Percentiles rank a stretch among this genome's conserved stretches.
These are phyloP conservation scores for Diorhabda elongata DNA, from an alignment of 1,140 invertebrate genomes.

Conservation along the genomic window DNA sequence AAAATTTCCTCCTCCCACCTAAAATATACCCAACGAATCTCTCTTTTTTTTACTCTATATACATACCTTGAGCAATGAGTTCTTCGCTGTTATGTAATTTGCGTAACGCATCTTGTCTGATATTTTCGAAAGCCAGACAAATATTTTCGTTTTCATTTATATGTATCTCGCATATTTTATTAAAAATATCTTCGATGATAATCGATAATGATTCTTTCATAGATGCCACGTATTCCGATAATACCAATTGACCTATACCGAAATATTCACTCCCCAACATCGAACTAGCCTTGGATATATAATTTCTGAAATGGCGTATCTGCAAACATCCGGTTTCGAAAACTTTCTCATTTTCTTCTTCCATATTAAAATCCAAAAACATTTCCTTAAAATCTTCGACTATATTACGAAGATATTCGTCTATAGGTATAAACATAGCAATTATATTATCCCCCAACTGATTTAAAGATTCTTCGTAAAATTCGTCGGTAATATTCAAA, in stretches of 20 bases:
- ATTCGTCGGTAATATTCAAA: conserved; percentile 31
- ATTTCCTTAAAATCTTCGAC: conserved; percentile 26
- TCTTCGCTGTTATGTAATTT: conserved; percentile 67
- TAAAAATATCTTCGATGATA: conserved; percentile 51
- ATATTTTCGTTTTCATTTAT: conserved; percentile 57
- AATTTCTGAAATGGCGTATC: conserved; percentile 57
- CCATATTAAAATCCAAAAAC: conserved; percentile 19
- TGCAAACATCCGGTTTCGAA: conserved; percentile 57
- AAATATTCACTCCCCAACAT: conserved; percentile 63
- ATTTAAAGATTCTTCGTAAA: conserved; percentile 17
- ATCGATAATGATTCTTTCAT: conserved; percentile 48
- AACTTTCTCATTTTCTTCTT: conserved; percentile 15
- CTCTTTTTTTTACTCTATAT: no score
- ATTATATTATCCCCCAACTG: conserved; percentile 28
- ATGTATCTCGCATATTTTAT: conserved; percentile 44
- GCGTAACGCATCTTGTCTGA: conserved; percentile 55
- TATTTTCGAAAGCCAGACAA: conserved; percentile 59
- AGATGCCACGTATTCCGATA: conserved; percentile 49
- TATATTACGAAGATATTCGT: conserved; percentile 19
- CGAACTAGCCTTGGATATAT: conserved; percentile 56
- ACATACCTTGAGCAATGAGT: conserved; percentile 55
- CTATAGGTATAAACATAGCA: conserved; percentile 28
- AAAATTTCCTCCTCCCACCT: no score
- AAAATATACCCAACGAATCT: no score
- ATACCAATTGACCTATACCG: conserved; percentile 51